These are phyloP conservation scores for Ditula angustiorana DNA, from an alignment of 2,888 invertebrate species.

Conservation along the genomic window DNA sequence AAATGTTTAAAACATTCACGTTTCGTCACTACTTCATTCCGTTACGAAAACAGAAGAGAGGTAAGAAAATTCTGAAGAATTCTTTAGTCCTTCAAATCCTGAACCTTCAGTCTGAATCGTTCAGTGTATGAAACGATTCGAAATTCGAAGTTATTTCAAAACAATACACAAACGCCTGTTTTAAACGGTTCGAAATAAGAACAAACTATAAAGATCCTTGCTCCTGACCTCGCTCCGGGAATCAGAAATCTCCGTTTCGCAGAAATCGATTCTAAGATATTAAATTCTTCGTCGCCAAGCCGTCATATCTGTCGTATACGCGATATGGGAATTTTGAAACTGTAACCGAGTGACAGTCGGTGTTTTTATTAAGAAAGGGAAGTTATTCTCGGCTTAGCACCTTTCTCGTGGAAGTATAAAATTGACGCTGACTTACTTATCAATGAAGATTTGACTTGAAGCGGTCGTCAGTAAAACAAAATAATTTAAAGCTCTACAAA, in stretches of 20 bases:
- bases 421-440: too few relatives aligned
- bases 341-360: slow-evolving; percentile 6
- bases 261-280: slow-evolving; percentile 35
- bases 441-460: too few relatives aligned
- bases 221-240: not conserved
- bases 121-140: too few relatives aligned
- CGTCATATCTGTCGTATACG: slow-evolving; percentile 15
- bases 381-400: not conserved
- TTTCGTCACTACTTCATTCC: too few relatives aligned
- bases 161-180: slow-evolving; percentile 6
- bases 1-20: too few relatives aligned
- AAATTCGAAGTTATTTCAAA: not conserved
- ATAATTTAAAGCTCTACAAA: too few relatives aligned
- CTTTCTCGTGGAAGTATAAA: too few relatives aligned
- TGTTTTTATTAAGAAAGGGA: slow-evolving; percentile 7
- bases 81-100: too few relatives aligned
- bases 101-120: too few relatives aligned
- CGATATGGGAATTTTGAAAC: slow-evolving; percentile 9
- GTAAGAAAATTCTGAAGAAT: too few relatives aligned
- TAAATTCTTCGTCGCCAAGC: slow-evolving; percentile 32
- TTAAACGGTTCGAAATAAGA: slow-evolving; percentile 3
- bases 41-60: too few relatives aligned
- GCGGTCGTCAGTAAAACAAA: too few relatives aligned
- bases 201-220: not conserved
- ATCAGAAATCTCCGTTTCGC: slow-evolving; percentile 30